Percentiles rank a stretch among this genome's conserved stretches.
phyloP scores from a whole-genome alignment of 2,888 invertebrate genomes.

The Sialis lutaria region DNA sequence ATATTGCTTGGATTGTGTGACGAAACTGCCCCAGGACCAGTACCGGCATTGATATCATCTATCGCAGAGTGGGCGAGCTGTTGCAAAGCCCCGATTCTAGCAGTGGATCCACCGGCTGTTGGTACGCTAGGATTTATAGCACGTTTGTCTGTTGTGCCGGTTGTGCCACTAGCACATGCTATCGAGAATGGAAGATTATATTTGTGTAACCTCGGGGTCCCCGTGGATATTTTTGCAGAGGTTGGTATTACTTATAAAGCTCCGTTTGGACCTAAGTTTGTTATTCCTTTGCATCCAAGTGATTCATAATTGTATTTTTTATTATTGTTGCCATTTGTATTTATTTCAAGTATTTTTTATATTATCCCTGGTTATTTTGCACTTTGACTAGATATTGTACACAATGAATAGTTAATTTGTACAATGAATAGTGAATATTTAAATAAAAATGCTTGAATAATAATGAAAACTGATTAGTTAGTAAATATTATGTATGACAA shows the following conservation, averaged over 20 bases:
- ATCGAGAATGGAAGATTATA: conserved; percentile 55
- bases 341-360: too few species aligned
- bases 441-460: too few species aligned
- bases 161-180: conserved; percentile 47
- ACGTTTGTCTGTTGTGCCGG: conserved; percentile 54
- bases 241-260: conserved; percentile 64
- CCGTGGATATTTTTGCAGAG: conserved; percentile 55
- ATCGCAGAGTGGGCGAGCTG: conserved; percentile 51
- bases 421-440: too few species aligned
- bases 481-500: too few species aligned
- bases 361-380: too few species aligned
- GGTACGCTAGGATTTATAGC: conserved; percentile 40
- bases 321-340: too few species aligned
- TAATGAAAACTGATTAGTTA: too few species aligned
- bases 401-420: too few species aligned
- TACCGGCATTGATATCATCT: conserved; percentile 26
- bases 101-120: conserved; percentile 56
- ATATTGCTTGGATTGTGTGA: conserved; percentile 35
- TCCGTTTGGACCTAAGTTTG: conserved; percentile 71
- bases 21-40: conserved; percentile 20
- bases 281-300: conserved; percentile 48
- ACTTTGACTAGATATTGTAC: too few species aligned
- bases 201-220: conserved; percentile 72
- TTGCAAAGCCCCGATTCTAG: conserved; percentile 53
- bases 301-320: conserved; percentile 16